Base-by-base conservation (phyloP, 2,797 vertebrate genomes). In the Dendrocincla fuliginosa region DNA sequence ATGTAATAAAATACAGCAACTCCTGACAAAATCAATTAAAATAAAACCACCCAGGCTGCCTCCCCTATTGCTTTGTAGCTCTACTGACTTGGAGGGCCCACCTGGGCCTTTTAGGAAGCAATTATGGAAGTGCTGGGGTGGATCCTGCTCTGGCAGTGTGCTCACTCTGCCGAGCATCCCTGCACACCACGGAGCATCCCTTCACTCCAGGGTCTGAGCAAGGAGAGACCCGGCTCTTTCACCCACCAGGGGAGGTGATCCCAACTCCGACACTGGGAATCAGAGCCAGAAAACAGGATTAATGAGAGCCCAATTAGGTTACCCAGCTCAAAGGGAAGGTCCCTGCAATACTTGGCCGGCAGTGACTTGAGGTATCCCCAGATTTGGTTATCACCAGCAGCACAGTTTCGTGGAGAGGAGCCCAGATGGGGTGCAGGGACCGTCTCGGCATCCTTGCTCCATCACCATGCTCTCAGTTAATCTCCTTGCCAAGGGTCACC, bases 91-190 rank as follows among this genome's bases (percentile, higher is more conserved):
- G 7, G 49, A 94, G 91, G 90, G 83, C 94, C 94, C 94, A 94
- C 93, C 95, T 95, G 96, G 93, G 91, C 87, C 79, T 95, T 94
- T 93, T 91, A 59, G 87, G 91, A 79, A 95, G 91, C 89, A 82
- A 94, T 84, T 81, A 71, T 1, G 19, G 91, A 60, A 56, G 37
- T 7, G 74, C 47, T 3, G 55, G 93, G 67, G 17, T 25, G 59
- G 57, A 91, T 93, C 84, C 92, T 10, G 50, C 20, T 3, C 79
- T 6, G 1, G 84, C 57, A 13, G 67, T 2, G 1, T 0, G 16
- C 27, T 13, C 2, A 1, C 64, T 55, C 35, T 6, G 23, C 47
- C 0, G 4, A 89, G 87, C 67, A 60, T 69, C 89, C 80, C 84
- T 20, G 11, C 1, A 3, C 13, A 59, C 4, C 37, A 9, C 50